Conservation (phyloP, 2,888 invertebrate species). For the Leptinotarsa peninsularis region DNA sequence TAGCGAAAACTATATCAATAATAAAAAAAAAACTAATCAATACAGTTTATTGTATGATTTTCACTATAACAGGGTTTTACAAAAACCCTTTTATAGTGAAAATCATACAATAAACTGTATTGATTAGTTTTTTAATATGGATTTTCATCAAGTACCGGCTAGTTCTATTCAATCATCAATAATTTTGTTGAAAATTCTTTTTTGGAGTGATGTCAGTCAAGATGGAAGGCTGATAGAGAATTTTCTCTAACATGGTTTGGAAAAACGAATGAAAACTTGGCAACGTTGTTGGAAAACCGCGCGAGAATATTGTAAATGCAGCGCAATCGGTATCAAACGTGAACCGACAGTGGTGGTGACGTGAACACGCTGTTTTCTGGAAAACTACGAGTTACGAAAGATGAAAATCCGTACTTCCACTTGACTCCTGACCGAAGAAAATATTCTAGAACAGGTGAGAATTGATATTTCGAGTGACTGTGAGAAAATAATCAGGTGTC, state of each 20-base stretch:
- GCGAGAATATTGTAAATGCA: constrained; percentile 6
- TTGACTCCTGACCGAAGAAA: neutral
- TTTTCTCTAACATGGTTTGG: neutral
- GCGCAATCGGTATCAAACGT: constrained; percentile 22
- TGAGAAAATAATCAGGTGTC: neutral
- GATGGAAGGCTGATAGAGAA: too few species aligned
- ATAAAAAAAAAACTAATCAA: too few species aligned
- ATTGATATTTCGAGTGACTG: neutral
- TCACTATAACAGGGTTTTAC: too few species aligned
- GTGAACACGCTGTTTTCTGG: constrained; percentile 3
- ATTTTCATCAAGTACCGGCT: too few species aligned
- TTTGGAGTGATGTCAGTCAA: too few species aligned
- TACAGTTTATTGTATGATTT: too few species aligned
- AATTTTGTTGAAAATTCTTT: too few species aligned
- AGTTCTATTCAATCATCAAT: too few species aligned
- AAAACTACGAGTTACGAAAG: constrained; percentile 9
- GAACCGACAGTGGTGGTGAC: constrained; percentile 18
- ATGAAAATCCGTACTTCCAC: neutral
- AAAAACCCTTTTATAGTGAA: too few species aligned
- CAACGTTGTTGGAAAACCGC: constrained; percentile 17
- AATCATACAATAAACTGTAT: too few species aligned
- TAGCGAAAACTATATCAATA: too few species aligned
- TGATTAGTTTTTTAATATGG: too few species aligned
- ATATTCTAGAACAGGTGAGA: neutral
- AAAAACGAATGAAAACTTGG: constrained; percentile 12